A percentile compares a stretch with the other conserved stretches of the same genome.
Conservation (phyloP, 2,888 invertebrate species). For the Carcina quercana region DNA sequence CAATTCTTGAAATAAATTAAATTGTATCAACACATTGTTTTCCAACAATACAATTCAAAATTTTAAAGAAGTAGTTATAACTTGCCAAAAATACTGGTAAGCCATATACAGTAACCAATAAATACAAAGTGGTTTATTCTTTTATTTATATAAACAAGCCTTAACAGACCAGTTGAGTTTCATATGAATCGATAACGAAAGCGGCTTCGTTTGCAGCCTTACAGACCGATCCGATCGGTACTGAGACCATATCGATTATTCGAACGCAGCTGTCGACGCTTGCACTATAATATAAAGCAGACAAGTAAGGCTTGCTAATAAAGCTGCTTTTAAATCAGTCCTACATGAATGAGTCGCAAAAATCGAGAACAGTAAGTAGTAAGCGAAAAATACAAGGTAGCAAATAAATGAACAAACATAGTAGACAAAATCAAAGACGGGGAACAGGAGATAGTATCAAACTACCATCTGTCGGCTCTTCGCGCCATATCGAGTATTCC, state of each 20-base stretch:
- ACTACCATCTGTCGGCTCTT: conserved; percentile 44
- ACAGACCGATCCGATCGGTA: conserved; percentile 46
- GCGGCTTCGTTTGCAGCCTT: conserved; percentile 54
- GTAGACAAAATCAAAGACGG: conserved; percentile 38
- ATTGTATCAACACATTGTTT: neutral
- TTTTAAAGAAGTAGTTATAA: no score
- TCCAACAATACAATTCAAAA: no score
- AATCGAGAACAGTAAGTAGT: no score
- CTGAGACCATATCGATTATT: conserved; percentile 35
- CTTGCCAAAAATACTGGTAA: no score
- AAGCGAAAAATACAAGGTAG: no score
- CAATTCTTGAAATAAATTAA: no score
- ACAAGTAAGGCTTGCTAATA: conserved; percentile 5
- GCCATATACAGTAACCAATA: neutral
- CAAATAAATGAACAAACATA: conserved; percentile 28
- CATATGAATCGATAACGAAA: conserved; percentile 49
- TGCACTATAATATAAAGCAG: conserved; percentile 18
- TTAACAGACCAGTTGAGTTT: conserved; percentile 42
- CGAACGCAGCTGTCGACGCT: conserved; percentile 39
- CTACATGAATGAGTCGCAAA: no score
- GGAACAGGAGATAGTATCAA: conserved; percentile 41
- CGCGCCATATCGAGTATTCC: conserved; percentile 50
- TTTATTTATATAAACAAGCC: conserved; percentile 26
- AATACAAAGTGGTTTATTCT: neutral
- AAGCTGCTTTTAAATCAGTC: conserved; percentile 3